These are phyloP conservation scores for Torymus auratus DNA, from an alignment of 2,888 invertebrate species.

Conservation along the genomic window DNA sequence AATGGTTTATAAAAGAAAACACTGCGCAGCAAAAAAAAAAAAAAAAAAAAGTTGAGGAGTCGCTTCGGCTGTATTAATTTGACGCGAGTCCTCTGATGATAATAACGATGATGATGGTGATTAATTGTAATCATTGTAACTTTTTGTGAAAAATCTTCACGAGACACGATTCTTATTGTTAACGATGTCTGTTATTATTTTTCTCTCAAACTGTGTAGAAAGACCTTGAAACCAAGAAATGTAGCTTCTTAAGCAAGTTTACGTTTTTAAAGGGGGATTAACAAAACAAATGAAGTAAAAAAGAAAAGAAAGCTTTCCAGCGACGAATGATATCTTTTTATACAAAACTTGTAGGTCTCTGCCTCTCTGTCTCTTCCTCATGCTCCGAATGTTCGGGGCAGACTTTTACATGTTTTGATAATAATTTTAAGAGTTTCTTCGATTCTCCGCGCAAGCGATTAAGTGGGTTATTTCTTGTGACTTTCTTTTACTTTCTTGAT, in stretches of 20 bases:
- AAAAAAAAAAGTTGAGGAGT: constrained; percentile 21
- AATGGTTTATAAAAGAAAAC: constrained; percentile 32
- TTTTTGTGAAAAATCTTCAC: constrained; percentile 61
- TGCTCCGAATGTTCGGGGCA: constrained; percentile 16
- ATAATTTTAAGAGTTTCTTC: constrained; percentile 54
- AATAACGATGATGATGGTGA: constrained; percentile 61
- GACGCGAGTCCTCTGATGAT: constrained; percentile 34
- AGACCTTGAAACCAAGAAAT: constrained; percentile 41
- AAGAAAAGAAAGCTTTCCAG: constrained; percentile 53
- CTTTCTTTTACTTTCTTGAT: constrained; percentile 23
- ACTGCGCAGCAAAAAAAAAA: constrained; percentile 31
- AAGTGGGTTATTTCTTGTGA: constrained; percentile 24
- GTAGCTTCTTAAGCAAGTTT: constrained; percentile 52
- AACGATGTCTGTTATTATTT: constrained; percentile 65
- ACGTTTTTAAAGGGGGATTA: constrained; percentile 38
- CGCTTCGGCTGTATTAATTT: constrained; percentile 33
- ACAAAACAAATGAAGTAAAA: constrained; percentile 17
- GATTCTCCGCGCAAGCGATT: constrained; percentile 18
- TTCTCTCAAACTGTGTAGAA: constrained; percentile 61
- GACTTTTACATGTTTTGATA: constrained; percentile 55
- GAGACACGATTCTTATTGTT: constrained; percentile 68
- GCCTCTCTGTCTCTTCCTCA: constrained; percentile 56
- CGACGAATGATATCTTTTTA: constrained; percentile 57
- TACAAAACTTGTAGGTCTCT: constrained; percentile 58
- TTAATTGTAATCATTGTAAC: constrained; percentile 66